A percentile compares a stretch with the other conserved stretches of the same genome.
Conservation (phyloP, 2,113 vertebrate genomes). For the Chaetura pelagica region DNA sequence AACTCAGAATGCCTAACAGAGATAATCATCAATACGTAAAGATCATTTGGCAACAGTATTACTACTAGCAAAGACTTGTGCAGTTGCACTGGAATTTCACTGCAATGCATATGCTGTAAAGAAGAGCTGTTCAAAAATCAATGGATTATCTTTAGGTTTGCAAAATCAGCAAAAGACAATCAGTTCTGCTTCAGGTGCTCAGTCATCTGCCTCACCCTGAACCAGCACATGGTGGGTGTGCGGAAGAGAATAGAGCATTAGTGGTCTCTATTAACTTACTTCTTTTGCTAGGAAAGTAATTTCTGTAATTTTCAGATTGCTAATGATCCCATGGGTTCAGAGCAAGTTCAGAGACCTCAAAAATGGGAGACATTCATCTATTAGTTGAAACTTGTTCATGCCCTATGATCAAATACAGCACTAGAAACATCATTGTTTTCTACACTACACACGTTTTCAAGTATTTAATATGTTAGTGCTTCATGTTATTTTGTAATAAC, state of each 20-base stretch:
- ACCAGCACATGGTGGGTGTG: accelerated
- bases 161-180: background rate
- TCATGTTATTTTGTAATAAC: background rate
- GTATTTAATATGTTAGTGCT: background rate
- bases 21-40: constrained; percentile 16
- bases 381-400: background rate
- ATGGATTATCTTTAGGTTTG: background rate
- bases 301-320: background rate
- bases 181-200: background rate
- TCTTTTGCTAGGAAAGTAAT: background rate
- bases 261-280: background rate
- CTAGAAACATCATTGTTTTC: background rate
- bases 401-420: background rate
- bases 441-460: background rate
- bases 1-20: background rate
- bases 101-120: background rate
- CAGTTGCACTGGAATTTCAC: background rate
- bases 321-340: background rate
- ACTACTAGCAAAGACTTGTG: background rate
- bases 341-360: background rate
- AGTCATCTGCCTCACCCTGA: background rate
- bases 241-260: background rate
- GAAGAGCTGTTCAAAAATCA: background rate
- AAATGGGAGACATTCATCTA: background rate
- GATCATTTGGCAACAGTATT: background rate